A percentile compares a stretch with the other conserved stretches of the same genome.
phyloP scores from a whole-genome alignment of 2,797 vertebrate genomes.

The Thalassophryne amazonica region DNA sequence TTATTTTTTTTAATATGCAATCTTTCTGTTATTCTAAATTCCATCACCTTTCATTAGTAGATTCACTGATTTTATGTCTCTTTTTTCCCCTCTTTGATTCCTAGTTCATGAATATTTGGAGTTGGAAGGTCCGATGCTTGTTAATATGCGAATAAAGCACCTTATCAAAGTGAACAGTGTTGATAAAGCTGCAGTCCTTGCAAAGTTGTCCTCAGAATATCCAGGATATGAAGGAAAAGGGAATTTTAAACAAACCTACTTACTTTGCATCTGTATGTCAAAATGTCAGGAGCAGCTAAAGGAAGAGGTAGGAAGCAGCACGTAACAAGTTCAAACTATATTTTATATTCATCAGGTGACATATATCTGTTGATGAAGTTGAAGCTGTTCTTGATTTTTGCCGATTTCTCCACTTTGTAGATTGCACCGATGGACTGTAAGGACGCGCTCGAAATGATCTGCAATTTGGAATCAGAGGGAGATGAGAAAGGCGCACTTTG shows the following conservation, averaged over 20 bases:
- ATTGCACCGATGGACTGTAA: conserved; percentile 93
- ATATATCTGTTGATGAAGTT: not conserved
- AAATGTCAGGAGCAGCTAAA: conserved; percentile 93
- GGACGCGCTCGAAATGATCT: conserved; percentile 99
- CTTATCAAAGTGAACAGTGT: conserved; percentile 93
- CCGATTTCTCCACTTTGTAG: conserved; percentile 37
- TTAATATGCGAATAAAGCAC: conserved; percentile 97
- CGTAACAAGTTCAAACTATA: not conserved
- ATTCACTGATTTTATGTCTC: not conserved
- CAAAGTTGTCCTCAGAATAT: conserved; percentile 94
- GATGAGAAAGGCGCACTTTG: conserved; percentile 95
- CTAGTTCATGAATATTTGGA: conserved; percentile 90
- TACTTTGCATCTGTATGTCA: conserved; percentile 95
- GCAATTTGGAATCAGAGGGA: conserved; percentile 97
- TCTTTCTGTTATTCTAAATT: too few relatives aligned
- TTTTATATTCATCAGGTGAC: too few relatives aligned
- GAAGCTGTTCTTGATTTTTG: not conserved
- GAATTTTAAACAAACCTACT: conserved; percentile 96
- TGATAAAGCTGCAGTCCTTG: conserved; percentile 89
- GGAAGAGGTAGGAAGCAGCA: conserved; percentile 87
- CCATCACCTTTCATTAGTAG: not conserved
- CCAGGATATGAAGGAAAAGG: conserved; percentile 93
- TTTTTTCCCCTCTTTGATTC: conserved; percentile 36
- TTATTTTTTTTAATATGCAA: conserved; percentile 56
- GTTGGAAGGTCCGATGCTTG: conserved; percentile 89